These are phyloP conservation scores for Trachelus iudaicus DNA, from an alignment of 2,888 invertebrate species.

Conservation along the genomic window DNA sequence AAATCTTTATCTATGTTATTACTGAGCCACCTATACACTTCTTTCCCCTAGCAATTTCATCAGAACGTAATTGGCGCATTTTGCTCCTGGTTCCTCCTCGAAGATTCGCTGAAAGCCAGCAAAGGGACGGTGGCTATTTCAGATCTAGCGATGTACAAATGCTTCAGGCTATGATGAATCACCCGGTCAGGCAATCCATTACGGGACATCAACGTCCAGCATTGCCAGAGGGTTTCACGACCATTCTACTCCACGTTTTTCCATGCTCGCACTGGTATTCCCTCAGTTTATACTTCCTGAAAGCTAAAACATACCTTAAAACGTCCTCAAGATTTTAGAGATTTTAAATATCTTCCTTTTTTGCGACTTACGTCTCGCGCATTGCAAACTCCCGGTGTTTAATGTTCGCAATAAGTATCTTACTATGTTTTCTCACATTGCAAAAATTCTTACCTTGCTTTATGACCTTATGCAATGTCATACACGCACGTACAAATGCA, in stretches of 20 bases:
- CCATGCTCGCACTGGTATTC: neutral
- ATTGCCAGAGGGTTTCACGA: constrained; percentile 5
- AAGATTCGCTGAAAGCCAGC: neutral
- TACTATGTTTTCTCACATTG: neutral
- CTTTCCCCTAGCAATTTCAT: neutral
- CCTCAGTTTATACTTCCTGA: neutral
- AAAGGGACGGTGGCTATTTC: neutral
- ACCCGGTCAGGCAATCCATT: constrained; percentile 19
- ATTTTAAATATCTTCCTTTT: neutral
- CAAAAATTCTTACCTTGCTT: neutral
- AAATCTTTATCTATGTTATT: neutral
- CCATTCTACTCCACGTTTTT: neutral
- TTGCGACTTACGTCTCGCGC: neutral
- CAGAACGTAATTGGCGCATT: neutral
- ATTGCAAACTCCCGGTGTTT: neutral
- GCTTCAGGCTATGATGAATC: constrained; percentile 21
- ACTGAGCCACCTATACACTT: neutral
- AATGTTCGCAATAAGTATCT: neutral
- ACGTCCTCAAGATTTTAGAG: neutral
- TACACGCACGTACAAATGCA: neutral
- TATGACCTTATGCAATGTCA: neutral
- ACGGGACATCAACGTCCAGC: constrained; percentile 16
- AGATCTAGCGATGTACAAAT: constrained; percentile 5
- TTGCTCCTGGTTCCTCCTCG: neutral
- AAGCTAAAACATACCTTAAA: neutral